These are phyloP conservation scores for Sitobion miscanthi DNA, from an alignment of 1,140 invertebrate species.

Conservation along the genomic window DNA sequence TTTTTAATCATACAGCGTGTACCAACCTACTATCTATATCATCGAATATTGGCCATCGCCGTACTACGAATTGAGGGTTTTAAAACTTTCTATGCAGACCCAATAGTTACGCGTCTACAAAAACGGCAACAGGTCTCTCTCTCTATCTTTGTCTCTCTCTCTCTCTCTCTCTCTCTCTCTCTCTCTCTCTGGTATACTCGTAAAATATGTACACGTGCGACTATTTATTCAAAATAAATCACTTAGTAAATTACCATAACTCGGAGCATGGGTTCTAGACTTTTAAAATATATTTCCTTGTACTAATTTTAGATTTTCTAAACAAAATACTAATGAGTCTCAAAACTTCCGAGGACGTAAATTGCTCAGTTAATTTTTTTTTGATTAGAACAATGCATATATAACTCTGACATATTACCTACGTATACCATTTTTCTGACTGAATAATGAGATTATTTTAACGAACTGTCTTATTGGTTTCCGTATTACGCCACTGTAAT, in stretches of 20 bases:
- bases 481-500: not conserved
- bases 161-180: not conserved
- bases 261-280: too few species aligned
- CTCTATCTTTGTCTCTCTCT: not conserved
- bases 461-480: not conserved
- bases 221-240: not conserved
- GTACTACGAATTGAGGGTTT: not conserved
- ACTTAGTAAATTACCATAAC: too few species aligned
- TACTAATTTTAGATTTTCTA: not conserved
- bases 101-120: not conserved
- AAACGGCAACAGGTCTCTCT: not conserved
- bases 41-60: not conserved
- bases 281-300: not conserved
- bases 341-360: not conserved
- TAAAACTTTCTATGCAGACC: not conserved
- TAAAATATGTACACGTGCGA: not conserved
- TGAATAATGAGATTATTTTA: not conserved
- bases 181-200: too few species aligned
- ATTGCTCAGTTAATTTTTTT: not conserved
- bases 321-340: not conserved
- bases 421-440: not conserved
- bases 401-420: too few species aligned
- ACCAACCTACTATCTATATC: not conserved
- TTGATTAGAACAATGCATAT: too few species aligned
- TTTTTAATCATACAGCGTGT: not conserved